phyloP scores from a whole-genome alignment of 2,888 invertebrate genomes.

The Mythimna impura region DNA sequence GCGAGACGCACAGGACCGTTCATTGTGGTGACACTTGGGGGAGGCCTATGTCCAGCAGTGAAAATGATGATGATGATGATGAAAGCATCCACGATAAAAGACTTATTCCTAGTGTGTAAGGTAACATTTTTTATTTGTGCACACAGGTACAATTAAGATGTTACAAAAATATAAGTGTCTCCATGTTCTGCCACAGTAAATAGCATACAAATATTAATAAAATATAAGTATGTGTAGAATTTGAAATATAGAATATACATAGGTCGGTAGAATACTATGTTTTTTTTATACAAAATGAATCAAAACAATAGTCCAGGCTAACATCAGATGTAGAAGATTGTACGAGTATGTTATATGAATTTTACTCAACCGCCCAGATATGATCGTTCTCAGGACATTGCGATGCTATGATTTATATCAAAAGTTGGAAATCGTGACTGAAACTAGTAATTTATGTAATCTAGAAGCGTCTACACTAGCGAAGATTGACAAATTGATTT shows the following conservation, averaged over 20 bases:
- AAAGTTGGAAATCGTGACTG: conserved; percentile 34
- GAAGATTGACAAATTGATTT: conserved; percentile 6
- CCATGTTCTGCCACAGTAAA: no score
- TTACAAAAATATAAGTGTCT: no score
- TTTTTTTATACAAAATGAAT: conserved; percentile 3
- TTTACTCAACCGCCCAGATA: conserved; percentile 32
- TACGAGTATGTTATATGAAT: conserved; percentile 5
- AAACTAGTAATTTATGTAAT: conserved; percentile 29
- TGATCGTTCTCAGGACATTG: conserved; percentile 35
- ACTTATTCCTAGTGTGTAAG: no score
- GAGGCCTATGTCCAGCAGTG: no score
- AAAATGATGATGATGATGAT: no score
- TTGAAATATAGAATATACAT: background rate
- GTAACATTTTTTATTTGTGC: no score
- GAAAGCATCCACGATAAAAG: no score
- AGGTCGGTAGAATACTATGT: background rate
- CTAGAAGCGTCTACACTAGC: background rate
- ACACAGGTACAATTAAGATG: no score
- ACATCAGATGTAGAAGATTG: conserved; percentile 3
- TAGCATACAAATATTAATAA: no score
- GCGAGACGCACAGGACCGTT: no score
- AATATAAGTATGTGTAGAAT: no score
- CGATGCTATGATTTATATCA: conserved; percentile 38
- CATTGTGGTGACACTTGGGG: no score
- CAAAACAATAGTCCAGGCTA: conserved; percentile 1